Percentiles rank a stretch among this genome's conserved stretches.
These are phyloP conservation scores for Struthio camelus DNA, from an alignment of 2,113 vertebrate species.

Conservation along the genomic window DNA sequence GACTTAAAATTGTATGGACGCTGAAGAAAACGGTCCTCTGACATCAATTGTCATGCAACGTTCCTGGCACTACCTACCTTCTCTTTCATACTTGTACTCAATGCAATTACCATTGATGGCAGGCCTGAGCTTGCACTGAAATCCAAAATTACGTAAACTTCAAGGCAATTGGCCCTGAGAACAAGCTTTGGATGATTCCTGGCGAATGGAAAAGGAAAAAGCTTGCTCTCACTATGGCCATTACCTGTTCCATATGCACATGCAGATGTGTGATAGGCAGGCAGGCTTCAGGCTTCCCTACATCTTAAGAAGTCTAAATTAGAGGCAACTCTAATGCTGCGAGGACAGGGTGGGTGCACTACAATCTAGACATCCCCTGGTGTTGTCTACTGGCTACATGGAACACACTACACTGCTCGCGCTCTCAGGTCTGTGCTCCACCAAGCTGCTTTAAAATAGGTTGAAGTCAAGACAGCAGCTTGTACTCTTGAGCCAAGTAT, in stretches of 20 bases:
- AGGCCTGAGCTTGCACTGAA: background rate
- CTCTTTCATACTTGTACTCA: background rate
- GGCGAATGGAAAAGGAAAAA: background rate
- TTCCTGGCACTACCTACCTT: background rate
- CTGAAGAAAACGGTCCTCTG: background rate
- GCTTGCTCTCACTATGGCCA: background rate
- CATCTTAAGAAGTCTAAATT: background rate
- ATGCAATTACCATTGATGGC: background rate
- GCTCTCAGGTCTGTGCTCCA: background rate
- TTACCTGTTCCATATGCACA: background rate
- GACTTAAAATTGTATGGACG: background rate
- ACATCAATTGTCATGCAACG: background rate
- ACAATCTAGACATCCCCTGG: background rate
- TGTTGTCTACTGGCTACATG: background rate
- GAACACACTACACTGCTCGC: background rate
- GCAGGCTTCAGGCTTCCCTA: background rate
- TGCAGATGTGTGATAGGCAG: background rate
- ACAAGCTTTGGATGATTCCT: background rate
- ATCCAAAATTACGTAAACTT: background rate
- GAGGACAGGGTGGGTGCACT: background rate
- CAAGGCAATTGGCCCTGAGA: background rate
- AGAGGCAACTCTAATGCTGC: accelerated
- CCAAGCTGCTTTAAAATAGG: background rate
- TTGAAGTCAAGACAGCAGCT: background rate
- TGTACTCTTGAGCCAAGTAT: background rate